Conservation (phyloP, 2,888 invertebrate species). For the Clitarchus hookeri region DNA sequence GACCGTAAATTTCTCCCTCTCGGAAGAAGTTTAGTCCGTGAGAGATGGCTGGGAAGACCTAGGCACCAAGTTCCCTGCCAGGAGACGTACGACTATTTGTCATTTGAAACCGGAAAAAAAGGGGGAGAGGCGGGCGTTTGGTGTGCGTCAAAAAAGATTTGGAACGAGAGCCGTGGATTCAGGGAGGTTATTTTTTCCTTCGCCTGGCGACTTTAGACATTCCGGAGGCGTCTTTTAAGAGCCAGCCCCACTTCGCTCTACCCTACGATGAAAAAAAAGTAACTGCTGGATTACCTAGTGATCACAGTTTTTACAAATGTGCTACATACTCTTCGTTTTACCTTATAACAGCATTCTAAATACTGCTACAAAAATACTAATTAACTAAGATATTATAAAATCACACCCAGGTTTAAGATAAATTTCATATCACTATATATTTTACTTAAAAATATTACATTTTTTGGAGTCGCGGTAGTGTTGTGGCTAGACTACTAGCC, state of each 20-base stretch:
- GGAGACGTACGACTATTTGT: conserved; percentile 5
- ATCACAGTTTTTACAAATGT: too few relatives aligned
- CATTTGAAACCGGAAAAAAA: background rate
- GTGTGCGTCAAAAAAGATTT: background rate
- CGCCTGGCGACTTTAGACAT: background rate
- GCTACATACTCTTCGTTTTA: too few relatives aligned
- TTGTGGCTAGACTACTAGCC: too few relatives aligned
- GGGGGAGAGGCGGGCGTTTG: background rate
- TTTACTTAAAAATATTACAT: too few relatives aligned
- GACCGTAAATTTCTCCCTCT: background rate
- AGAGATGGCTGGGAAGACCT: background rate
- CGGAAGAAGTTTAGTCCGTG: conserved; percentile 3
- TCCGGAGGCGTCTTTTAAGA: background rate
- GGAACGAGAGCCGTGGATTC: background rate
- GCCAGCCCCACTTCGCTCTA: background rate
- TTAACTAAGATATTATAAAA: too few relatives aligned
- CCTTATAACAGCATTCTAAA: too few relatives aligned
- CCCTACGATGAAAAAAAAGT: background rate
- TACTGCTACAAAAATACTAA: too few relatives aligned
- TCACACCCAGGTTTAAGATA: too few relatives aligned
- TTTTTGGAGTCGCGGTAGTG: too few relatives aligned
- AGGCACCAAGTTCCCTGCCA: background rate
- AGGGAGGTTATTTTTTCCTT: background rate
- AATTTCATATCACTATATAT: too few relatives aligned
- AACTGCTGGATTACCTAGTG: too few relatives aligned